Evolutionary conservation across 2,888 invertebrate genomes (phyloP), one percentile per base, ranked within the genome.

Genomic region (Parascotia fuliginaria): DNA sequence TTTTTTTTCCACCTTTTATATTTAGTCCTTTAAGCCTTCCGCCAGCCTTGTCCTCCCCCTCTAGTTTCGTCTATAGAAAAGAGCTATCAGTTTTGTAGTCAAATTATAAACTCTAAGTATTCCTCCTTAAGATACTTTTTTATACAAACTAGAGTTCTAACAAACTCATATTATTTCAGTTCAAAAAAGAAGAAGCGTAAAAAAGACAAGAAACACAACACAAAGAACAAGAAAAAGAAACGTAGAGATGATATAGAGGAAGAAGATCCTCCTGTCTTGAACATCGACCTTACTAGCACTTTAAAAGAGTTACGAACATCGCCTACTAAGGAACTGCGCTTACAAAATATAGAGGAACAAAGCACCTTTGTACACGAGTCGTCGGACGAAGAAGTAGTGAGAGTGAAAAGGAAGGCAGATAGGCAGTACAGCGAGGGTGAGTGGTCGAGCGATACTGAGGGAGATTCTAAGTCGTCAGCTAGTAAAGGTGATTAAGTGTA

Each of bases 341-440:
- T 79, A 11, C 62, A 71, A 50, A 60, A 71, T n/a, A 1, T 75
- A 0, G 76, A 75, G 1, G 73, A 71, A 5, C 59, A 59, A 0
- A 56, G 51, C 51, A 51, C 61, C 24, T 44, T 56, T 28, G 53
- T 62, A 53, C 60, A 56, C 1, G 69, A 76, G 0, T 77, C 81
- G 0, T 75, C 79, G 0, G 75, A 73, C 0, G 83, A 81, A 1
- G 82, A 79, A 7, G 64, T 65, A 14, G 67, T 53, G 31, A 69
- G 57, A 41, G 49, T 53, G 24, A 57, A 65, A 59, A 74, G 55
- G 61, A 84, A 76, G 61, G 80, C 66, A 55, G 81, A 75, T n/a
- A 87, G 83, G 69, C 42, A 87, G 56, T 90, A 91, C 50, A 91
- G 91, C 36, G 92, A 92, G 51, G 92, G 92, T 7, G 92, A 92